phyloP scores from a whole-genome alignment of 2,888 invertebrate species.

The Drosophila incognita region DNA sequence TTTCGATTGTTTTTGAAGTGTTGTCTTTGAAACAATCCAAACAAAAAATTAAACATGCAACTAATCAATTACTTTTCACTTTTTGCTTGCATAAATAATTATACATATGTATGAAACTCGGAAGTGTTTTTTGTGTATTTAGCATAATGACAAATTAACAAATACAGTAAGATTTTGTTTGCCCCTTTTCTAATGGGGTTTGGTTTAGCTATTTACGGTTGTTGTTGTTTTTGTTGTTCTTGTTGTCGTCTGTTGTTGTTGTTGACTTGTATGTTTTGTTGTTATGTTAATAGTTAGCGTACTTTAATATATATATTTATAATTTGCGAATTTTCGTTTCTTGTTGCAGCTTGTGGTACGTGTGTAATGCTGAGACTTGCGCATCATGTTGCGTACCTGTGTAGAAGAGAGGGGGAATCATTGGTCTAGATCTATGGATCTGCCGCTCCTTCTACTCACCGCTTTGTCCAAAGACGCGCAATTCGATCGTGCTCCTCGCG shows the following conservation, averaged over 20 bases:
- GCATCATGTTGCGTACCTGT: constrained; percentile 85
- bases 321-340: constrained; percentile 76
- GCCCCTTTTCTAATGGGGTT: constrained; percentile 9
- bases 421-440: background rate
- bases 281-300: constrained; percentile 79
- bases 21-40: constrained; percentile 15
- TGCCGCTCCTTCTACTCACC: constrained; percentile 86
- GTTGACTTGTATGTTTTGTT: constrained; percentile 34
- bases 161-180: constrained; percentile 27
- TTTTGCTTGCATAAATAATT: constrained; percentile 27
- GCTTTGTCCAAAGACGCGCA: constrained; percentile 99
- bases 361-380: constrained; percentile 71
- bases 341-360: constrained; percentile 78
- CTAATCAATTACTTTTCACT: constrained; percentile 28
- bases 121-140: constrained; percentile 12
- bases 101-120: constrained; percentile 21
- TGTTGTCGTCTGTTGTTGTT: constrained; percentile 36
- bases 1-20: constrained; percentile 1
- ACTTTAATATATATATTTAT: constrained; percentile 77
- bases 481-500: constrained; percentile 99
- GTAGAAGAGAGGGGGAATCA: constrained; percentile 22
- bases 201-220: constrained; percentile 29
- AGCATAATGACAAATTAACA: constrained; percentile 20
- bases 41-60: constrained; percentile 26
- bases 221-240: constrained; percentile 19